Conservation (phyloP, 2,113 vertebrate genomes). For the Leptosomus discolor region DNA sequence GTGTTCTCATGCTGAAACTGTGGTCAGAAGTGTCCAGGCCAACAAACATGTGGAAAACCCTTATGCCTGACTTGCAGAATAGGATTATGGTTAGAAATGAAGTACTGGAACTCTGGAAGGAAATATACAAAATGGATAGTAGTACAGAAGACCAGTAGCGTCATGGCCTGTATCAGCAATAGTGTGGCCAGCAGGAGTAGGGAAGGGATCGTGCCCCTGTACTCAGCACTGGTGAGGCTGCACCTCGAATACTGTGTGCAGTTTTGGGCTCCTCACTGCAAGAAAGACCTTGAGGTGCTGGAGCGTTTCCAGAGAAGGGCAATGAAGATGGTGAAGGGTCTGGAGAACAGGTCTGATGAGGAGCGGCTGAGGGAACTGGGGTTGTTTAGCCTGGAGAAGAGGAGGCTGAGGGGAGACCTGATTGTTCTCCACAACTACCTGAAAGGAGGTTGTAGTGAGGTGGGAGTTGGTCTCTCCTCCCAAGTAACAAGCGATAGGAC, state of each 20-base stretch:
- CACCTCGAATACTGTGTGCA: fast-evolving
- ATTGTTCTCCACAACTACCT: background rate
- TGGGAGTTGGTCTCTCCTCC: background rate
- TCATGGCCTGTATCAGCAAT: background rate
- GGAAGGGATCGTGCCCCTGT: fast-evolving
- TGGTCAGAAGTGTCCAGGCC: background rate
- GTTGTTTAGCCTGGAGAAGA: background rate
- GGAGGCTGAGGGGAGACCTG: background rate
- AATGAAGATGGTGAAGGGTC: fast-evolving
- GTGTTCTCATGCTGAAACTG: background rate
- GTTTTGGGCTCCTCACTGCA: background rate
- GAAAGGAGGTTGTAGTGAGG: background rate
- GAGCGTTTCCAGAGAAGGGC: background rate
- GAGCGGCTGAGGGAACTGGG: background rate
- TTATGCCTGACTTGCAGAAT: background rate
- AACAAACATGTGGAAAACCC: background rate
- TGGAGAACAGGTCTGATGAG: fast-evolving
- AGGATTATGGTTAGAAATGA: background rate
- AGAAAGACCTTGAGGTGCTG: background rate
- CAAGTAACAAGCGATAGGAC: fast-evolving
- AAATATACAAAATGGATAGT: background rate
- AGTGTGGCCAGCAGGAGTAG: background rate
- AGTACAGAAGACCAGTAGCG: background rate
- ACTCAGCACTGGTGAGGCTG: fast-evolving
- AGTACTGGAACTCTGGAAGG: background rate